A percentile compares a stretch with the other conserved stretches of the same genome.
These are phyloP conservation scores for Dyspetes luteomarginatus DNA, from an alignment of 2,888 invertebrate species.

Conservation along the genomic window DNA sequence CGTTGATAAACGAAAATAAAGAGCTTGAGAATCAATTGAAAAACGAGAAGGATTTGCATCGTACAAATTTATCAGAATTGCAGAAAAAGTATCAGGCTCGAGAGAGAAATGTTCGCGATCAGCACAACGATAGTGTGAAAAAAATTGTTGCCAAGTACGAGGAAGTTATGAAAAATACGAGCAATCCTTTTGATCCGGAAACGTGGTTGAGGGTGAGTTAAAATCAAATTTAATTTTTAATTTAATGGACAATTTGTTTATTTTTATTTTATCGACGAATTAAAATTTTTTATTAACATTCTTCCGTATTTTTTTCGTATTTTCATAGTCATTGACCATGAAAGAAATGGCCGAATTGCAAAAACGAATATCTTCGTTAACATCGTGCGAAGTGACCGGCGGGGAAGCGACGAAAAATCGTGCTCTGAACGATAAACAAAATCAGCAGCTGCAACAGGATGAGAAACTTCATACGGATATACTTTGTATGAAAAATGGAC, in stretches of 20 bases:
- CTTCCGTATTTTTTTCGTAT: neutral
- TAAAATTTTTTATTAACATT: neutral
- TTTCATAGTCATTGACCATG: slow-evolving; percentile 68
- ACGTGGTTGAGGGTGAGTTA: slow-evolving; percentile 70
- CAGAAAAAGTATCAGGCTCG: slow-evolving; percentile 72
- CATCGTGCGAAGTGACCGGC: slow-evolving; percentile 59
- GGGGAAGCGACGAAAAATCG: slow-evolving; percentile 42
- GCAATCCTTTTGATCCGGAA: slow-evolving; percentile 69
- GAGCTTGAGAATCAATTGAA: slow-evolving; percentile 63
- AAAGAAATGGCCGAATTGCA: slow-evolving; percentile 71
- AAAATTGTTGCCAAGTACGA: slow-evolving; percentile 72
- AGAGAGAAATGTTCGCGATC: slow-evolving; percentile 67
- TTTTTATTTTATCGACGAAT: neutral
- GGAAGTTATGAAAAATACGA: slow-evolving; percentile 66
- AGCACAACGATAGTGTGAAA: slow-evolving; percentile 73
- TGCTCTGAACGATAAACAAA: slow-evolving; percentile 53
- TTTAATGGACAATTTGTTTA: neutral
- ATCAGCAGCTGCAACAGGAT: slow-evolving; percentile 56
- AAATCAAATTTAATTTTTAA: neutral
- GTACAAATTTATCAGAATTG: slow-evolving; percentile 67
- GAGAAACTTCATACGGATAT: slow-evolving; percentile 41
- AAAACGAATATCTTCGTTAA: slow-evolving; percentile 66
- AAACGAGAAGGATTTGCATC: slow-evolving; percentile 53
- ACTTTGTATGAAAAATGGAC: slow-evolving; percentile 27
- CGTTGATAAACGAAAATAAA: slow-evolving; percentile 67